Evolutionary conservation across 2,113 vertebrate genomes (phyloP), one percentile per base, ranked within the genome.

Genomic region (Agapornis roseicollis): DNA sequence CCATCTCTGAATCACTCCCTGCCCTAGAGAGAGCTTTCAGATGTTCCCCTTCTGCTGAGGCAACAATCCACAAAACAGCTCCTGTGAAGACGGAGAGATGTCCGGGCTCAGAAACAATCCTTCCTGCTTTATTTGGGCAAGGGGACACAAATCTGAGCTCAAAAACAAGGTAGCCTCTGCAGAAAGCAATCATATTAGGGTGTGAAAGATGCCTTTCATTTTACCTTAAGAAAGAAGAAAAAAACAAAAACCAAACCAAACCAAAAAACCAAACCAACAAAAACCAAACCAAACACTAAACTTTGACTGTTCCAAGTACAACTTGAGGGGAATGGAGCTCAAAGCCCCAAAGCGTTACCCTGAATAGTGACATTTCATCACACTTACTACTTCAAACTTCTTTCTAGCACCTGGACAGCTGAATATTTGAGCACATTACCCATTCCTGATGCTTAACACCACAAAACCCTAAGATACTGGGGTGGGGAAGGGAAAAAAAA

Each of bases 81-180:
- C 53, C 76, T 79, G 66, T 66, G 29, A 42, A 72, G 44, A 39
- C 33, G 69, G 77, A 24, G 53, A 84, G 29, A 60, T 2, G 16
- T 2, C 33, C 50, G 64, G 52, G 44, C 70, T 49, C 24, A 19
- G 18, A 37, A 93, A 65, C 9, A 56, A 29, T 1, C 33, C 11
- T 1, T 61, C 25, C 17, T 13, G 37, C 22, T 8, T 25, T 2
- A n/a, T 4, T 10, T 41, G 27, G 3, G 7, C 46, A 42, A 63
- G 33, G 46, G 25, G 37, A 69, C 68, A 31, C 20, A 19, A 86
- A 76, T 22, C 47, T 25, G 42, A 69, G 31, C 33, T n/a, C n/a
- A 72, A 52, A 64, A 1, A 68, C 0, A 0, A 72, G 33, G 35
- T 3, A 81, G 35, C 17, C 11, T 52, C 25, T 7, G 66, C 0